Evolutionary conservation across 2,888 invertebrate genomes (phyloP), one percentile per base, ranked within the genome.

Genomic region (Eilema sororculum): DNA sequence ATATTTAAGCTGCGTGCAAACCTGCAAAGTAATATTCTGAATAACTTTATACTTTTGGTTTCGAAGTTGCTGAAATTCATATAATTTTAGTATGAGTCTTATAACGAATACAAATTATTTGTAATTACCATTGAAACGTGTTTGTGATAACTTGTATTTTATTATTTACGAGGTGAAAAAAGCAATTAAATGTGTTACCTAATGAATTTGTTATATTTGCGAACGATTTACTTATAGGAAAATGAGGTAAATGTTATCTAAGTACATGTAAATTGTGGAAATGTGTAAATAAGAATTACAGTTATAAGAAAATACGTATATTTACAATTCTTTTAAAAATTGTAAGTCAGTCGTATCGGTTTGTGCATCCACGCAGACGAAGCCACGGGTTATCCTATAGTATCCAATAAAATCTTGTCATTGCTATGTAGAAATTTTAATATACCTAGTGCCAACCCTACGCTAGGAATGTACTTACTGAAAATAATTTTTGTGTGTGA

Each of bases 401-500:
- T n/a, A n/a, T n/a, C n/a, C n/a, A n/a, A n/a, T n/a, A n/a, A n/a
- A 37, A 37, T 12, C 3, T 12, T 37, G 1, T 1, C 12, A 1
- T 12, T 37, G 12, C 33, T 37, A 10, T 41, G 4, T 41, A 3
- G 41, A 28, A 52, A n/a, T n/a, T 12, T 12, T 28, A 10, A n/a
- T 5, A 4, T 12, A 65, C 57, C 22, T 28, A 30, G 73, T 67
- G 81, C 13, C 87, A 88, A 41, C 89, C 89, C 88, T 88, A 65
- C 1, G 64, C 58, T 33, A 68, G 78, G 82, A 83, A 82, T 77
- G 79, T 77, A 77, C 75, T 72, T 77, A 77, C 75, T 71, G 78
- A 83, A 79, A 87, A 86, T 86, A 78, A 84, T 89, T 88, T 88
- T 85, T 79, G 79, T 75, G 75, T 81, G 78, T 79, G 78, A 76